Conservation (phyloP, 2,888 invertebrate genomes). For the Listrodromus nycthemerus region DNA sequence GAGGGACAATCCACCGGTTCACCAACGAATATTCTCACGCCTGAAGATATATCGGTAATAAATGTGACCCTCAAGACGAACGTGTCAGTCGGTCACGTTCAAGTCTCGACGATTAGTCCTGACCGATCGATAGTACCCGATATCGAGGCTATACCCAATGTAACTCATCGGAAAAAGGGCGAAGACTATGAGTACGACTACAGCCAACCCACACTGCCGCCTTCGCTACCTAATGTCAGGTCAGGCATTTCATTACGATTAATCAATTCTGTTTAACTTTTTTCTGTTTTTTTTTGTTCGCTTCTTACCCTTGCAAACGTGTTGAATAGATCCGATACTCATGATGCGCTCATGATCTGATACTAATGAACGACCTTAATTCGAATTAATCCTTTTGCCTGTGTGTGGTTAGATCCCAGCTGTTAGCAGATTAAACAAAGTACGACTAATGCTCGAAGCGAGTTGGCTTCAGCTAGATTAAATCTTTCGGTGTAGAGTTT, state of each 20-base stretch:
- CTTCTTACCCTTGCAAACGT: not conserved
- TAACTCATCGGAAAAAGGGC: constrained; percentile 85
- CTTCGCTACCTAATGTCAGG: constrained; percentile 93
- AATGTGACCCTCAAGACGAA: constrained; percentile 86
- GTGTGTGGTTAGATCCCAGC: constrained; percentile 65
- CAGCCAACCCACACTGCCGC: constrained; percentile 90
- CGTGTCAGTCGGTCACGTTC: constrained; percentile 83
- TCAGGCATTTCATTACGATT: constrained; percentile 76
- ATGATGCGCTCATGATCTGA: too few species aligned
- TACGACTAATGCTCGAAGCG: constrained; percentile 61
- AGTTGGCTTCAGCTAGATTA: constrained; percentile 49
- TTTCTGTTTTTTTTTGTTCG: not conserved
- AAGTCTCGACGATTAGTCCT: constrained; percentile 85
- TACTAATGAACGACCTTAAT: constrained; percentile 64
- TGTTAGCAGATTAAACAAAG: constrained; percentile 63
- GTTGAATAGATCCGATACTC: not conserved
- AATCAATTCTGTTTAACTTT: too few species aligned
- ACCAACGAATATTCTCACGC: constrained; percentile 80
- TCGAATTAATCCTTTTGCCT: constrained; percentile 66
- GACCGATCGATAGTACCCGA: constrained; percentile 82
- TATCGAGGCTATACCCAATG: constrained; percentile 85
- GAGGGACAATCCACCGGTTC: constrained; percentile 72
- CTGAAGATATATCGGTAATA: constrained; percentile 86
- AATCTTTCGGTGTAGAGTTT: constrained; percentile 33
- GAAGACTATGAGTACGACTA: constrained; percentile 90